Percentiles rank a stretch among this genome's conserved stretches.
Conservation (phyloP, 2,797 vertebrate species). For the Buphagus erythrorhynchus region DNA sequence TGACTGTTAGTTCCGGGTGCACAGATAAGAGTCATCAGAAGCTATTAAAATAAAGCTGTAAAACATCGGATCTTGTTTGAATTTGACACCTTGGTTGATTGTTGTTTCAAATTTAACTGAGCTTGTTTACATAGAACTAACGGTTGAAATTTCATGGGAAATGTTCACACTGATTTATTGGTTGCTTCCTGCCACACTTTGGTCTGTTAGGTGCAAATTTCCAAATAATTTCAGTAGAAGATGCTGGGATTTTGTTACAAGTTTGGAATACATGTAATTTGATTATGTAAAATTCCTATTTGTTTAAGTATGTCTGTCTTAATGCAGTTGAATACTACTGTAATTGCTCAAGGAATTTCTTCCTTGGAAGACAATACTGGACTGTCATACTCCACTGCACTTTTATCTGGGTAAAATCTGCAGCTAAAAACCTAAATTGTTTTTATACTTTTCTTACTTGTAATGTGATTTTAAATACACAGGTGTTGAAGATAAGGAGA, state of each 20-base stretch:
- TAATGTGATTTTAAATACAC: background rate
- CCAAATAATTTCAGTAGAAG: background rate
- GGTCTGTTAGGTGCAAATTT: background rate
- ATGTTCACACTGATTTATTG: background rate
- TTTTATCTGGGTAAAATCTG: background rate
- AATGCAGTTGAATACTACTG: background rate
- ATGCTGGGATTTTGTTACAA: background rate
- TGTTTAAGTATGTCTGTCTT: background rate
- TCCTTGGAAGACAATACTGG: background rate
- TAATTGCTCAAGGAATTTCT: background rate
- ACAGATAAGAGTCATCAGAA: background rate
- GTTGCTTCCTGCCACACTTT: background rate
- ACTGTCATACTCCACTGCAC: background rate
- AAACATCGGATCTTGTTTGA: background rate
- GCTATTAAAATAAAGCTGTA: constrained; percentile 23
- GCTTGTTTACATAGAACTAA: background rate
- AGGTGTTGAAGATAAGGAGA: constrained; percentile 94
- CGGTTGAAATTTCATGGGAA: background rate
- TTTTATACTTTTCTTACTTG: background rate
- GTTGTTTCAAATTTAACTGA: background rate
- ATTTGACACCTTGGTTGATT: background rate
- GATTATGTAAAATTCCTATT: background rate
- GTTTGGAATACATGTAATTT: background rate
- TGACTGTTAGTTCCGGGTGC: background rate
- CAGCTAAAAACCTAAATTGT: background rate